Percentiles rank a stretch among this genome's conserved stretches.
These are phyloP conservation scores for Lethenteron reissneri DNA, from an alignment of 2,113 vertebrate species.

Conservation along the genomic window DNA sequence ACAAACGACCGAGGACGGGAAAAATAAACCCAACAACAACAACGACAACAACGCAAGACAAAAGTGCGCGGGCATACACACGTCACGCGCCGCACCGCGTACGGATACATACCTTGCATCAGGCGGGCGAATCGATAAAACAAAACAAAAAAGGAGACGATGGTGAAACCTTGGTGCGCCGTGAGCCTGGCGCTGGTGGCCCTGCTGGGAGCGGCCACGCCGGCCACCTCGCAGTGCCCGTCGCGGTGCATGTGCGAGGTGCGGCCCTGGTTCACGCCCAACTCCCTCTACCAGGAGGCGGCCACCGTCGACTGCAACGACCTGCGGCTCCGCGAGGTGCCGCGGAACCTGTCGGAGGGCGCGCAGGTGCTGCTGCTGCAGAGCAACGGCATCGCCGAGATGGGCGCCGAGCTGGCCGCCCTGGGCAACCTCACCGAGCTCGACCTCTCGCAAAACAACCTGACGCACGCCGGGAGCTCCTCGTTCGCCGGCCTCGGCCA, in stretches of 20 bases:
- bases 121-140: no score
- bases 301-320: conserved; percentile 42
- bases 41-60: no score
- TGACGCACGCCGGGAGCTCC: conserved; percentile 26
- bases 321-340: conserved; percentile 27
- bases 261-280: conserved; percentile 43
- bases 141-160: no score
- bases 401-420: conserved; percentile 25
- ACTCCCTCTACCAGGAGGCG: conserved; percentile 41
- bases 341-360: conserved; percentile 24
- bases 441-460: conserved; percentile 45
- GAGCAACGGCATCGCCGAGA: conserved; percentile 39
- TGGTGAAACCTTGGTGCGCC: no score
- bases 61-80: no score
- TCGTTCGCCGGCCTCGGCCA: conserved; percentile 25
- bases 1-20: no score
- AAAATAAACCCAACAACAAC: no score
- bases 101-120: no score
- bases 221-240: conserved; percentile 20
- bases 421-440: conserved; percentile 38
- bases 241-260: conserved; percentile 44
- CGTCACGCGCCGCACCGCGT: no score
- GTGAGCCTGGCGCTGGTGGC: no score
- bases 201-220: no score
- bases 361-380: conserved; percentile 43